Evolutionary conservation across 2,113 vertebrate genomes (phyloP).

Genomic region (Scatophagus argus): DNA sequence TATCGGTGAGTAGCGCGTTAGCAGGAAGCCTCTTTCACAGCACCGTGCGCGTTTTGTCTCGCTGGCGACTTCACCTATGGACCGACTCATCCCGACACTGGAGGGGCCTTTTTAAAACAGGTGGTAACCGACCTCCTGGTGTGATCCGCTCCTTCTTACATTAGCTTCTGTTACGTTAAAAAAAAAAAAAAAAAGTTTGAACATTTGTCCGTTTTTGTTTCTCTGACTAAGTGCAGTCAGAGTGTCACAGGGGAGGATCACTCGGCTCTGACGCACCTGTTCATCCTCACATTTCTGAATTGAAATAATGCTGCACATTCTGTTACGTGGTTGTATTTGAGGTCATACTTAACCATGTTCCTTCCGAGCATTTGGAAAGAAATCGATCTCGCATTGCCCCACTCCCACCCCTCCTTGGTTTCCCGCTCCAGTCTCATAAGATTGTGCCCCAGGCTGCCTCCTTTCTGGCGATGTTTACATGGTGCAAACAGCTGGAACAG

Average conservation of each 20-base stretch:
- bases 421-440: not conserved
- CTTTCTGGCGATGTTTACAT: too few species aligned
- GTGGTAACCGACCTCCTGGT: too few species aligned
- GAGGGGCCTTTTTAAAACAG: not conserved
- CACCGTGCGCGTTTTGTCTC: not conserved
- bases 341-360: not conserved
- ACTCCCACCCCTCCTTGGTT: not conserved
- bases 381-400: too few species aligned
- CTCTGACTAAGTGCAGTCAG: too few species aligned
- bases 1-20: not conserved
- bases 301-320: not conserved
- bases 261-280: too few species aligned
- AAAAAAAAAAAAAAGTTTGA: too few species aligned
- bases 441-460: not conserved
- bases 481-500: too few species aligned
- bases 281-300: not conserved
- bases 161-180: not conserved
- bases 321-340: too few species aligned
- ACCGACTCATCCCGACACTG: not conserved
- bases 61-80: not conserved
- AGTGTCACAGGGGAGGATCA: not conserved
- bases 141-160: not conserved
- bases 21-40: too few species aligned
- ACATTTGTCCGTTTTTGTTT: too few species aligned
- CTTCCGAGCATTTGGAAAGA: too few species aligned